Percentiles rank a stretch among this genome's conserved stretches.
These are phyloP conservation scores for Phymanthus crucifer DNA, from an alignment of 92 coral and sea anemone genomes.

Conservation along the genomic window DNA sequence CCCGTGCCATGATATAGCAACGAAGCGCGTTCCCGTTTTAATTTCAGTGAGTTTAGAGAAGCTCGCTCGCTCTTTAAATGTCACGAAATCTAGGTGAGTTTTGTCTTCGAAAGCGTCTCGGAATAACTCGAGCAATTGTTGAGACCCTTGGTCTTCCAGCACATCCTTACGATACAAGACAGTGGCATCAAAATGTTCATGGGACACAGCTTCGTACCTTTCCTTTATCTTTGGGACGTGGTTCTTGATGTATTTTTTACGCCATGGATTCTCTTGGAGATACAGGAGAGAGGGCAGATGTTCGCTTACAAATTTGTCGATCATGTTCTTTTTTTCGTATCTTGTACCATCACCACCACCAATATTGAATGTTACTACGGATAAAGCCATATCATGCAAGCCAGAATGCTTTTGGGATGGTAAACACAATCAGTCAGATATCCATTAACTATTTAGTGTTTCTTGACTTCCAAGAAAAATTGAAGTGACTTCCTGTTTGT, in stretches of 20 bases:
- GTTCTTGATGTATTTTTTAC: not conserved
- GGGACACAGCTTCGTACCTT: not conserved
- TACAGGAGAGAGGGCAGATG: not conserved
- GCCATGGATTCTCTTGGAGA: conserved; percentile 11
- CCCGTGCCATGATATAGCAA: not conserved
- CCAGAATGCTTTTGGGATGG: no score
- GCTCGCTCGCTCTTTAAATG: not conserved
- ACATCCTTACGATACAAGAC: not conserved
- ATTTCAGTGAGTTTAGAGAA: not conserved
- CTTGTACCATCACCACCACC: not conserved
- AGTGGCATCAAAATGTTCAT: not conserved
- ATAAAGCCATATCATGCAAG: no score
- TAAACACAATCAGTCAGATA: no score
- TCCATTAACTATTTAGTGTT: no score
- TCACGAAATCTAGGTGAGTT: not conserved
- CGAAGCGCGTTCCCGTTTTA: not conserved
- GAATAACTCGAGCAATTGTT: not conserved
- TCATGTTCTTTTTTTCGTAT: not conserved
- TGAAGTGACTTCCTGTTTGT: no score
- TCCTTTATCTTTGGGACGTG: not conserved
- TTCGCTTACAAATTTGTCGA: no score
- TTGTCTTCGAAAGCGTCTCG: not conserved
- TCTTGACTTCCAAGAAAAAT: no score
- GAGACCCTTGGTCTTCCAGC: not conserved
- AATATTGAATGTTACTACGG: not conserved